A percentile compares a stretch with the other conserved stretches of the same genome.
Conservation (phyloP, 2,113 vertebrate species). For the Syngnathoides biaculeatus region DNA sequence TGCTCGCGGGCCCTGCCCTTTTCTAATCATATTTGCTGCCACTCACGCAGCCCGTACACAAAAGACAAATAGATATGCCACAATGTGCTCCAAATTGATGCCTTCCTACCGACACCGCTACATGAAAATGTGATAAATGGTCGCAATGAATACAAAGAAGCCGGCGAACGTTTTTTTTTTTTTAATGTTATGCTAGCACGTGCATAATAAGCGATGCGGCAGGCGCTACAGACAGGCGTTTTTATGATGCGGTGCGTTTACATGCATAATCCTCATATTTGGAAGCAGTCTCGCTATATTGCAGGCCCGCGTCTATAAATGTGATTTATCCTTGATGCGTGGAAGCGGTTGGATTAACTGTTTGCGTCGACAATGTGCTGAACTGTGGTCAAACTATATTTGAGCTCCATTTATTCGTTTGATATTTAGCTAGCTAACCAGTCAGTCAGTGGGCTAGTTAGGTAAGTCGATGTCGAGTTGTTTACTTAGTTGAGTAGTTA, state of each 20-base stretch:
- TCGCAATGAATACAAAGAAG: slow-evolving; percentile 51
- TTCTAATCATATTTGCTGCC: slow-evolving; percentile 68
- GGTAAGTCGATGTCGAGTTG: neutral
- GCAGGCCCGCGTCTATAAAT: slow-evolving; percentile 53
- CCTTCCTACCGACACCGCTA: slow-evolving; percentile 35
- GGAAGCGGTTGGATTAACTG: slow-evolving; percentile 43
- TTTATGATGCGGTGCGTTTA: slow-evolving; percentile 47
- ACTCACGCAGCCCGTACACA: slow-evolving; percentile 56
- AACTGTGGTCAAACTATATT: neutral
- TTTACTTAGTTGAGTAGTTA: neutral
- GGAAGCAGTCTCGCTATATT: slow-evolving; percentile 58
- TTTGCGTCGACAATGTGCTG: too few relatives aligned
- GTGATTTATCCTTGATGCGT: slow-evolving; percentile 54
- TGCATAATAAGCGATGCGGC: slow-evolving; percentile 37
- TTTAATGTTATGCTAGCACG: slow-evolving; percentile 42
- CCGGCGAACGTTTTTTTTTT: slow-evolving; percentile 3
- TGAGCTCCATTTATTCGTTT: neutral
- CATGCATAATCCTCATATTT: slow-evolving; percentile 53
- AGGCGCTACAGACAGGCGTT: neutral
- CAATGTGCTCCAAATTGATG: slow-evolving; percentile 57
- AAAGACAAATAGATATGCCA: slow-evolving; percentile 42
- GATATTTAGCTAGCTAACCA: neutral
- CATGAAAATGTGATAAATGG: slow-evolving; percentile 57
- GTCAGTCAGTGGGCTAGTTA: neutral
- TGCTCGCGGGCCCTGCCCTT: slow-evolving; percentile 23